Evolutionary conservation across 2,113 vertebrate species (phyloP).

Genomic region (Heterocephalus glaber): DNA sequence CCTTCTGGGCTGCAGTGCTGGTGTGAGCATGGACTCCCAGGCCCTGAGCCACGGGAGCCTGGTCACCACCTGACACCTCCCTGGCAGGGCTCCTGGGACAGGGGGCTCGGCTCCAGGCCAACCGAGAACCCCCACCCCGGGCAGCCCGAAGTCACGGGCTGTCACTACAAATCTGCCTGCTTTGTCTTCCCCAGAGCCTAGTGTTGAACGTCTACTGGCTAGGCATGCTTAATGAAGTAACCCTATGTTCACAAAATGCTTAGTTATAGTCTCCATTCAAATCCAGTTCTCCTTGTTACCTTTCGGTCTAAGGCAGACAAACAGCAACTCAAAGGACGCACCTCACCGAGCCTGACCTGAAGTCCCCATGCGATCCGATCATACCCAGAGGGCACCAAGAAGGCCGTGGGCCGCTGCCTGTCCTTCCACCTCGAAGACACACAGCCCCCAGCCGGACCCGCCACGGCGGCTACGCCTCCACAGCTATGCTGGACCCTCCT

Average conservation of each 20-base stretch:
- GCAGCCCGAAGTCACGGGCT: neutral
- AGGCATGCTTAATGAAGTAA: neutral
- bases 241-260: neutral
- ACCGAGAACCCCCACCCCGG: neutral
- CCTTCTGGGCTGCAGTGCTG: neutral
- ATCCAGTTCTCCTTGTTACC: neutral
- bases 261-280: neutral
- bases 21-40: fast-evolving
- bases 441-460: fast-evolving
- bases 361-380: fast-evolving
- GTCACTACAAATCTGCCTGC: neutral
- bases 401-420: fast-evolving
- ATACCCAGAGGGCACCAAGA: fast-evolving
- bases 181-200: neutral
- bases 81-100: neutral
- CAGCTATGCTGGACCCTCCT: neutral
- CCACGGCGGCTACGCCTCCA: fast-evolving
- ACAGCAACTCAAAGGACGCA: fast-evolving
- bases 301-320: neutral
- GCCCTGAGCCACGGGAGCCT: too few species aligned
- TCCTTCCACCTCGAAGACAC: neutral
- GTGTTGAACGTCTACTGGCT: neutral
- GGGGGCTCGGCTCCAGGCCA: neutral
- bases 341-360: neutral
- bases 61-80: neutral